Conservation (phyloP, 2,113 vertebrate species). For the Quiscalus mexicanus region DNA sequence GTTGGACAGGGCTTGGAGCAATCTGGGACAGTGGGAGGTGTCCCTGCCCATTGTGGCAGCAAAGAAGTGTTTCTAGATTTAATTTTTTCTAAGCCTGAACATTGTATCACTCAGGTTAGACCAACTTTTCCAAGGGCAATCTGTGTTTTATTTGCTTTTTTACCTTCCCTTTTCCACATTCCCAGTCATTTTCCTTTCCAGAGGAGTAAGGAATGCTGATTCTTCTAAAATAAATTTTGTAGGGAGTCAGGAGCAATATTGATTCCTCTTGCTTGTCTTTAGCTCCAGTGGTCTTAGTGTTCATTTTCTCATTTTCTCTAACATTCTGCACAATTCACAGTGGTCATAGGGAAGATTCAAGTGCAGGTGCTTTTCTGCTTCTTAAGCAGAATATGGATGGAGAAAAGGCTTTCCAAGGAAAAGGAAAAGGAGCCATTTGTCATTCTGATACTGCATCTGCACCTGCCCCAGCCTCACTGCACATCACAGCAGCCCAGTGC, state of each 20-base stretch:
- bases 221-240: neutral
- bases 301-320: neutral
- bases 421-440: neutral
- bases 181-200: neutral
- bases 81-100: neutral
- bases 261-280: neutral
- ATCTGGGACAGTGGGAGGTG: rapidly evolving
- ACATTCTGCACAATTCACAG: neutral
- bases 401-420: neutral
- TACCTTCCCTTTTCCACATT: neutral
- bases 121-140: neutral
- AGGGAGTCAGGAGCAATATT: neutral
- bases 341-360: neutral
- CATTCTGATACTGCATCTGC: neutral
- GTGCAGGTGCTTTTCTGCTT: neutral
- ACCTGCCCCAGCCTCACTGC: neutral
- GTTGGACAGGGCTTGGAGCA: neutral
- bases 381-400: neutral
- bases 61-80: neutral
- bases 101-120: neutral
- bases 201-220: neutral
- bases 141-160: neutral
- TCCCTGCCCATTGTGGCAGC: neutral
- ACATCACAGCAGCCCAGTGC: neutral
- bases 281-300: neutral